phyloP scores from a whole-genome alignment of 2,113 vertebrate genomes.

The Condylura cristata region DNA sequence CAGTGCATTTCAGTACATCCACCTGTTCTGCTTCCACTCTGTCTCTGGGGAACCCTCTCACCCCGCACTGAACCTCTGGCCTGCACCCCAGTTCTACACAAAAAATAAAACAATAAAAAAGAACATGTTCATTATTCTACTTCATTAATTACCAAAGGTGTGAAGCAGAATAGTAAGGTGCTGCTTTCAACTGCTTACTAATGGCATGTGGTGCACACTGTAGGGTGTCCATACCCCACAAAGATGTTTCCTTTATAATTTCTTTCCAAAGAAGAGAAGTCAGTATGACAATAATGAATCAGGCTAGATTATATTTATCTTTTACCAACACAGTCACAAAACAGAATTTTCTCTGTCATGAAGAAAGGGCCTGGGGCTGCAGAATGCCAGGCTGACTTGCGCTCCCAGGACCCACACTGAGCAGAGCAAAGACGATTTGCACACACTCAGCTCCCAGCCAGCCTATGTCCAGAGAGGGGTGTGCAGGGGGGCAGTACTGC shows the following conservation, averaged over 20 bases:
- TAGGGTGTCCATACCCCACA: accelerated
- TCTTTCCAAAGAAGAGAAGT: neutral
- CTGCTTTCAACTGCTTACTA: too few species aligned
- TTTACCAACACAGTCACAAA: neutral
- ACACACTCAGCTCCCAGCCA: neutral
- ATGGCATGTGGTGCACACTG: neutral
- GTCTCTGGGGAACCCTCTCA: too few species aligned
- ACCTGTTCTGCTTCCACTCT: too few species aligned
- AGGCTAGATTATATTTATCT: neutral
- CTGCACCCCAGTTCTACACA: too few species aligned
- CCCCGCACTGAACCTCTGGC: too few species aligned
- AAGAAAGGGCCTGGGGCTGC: too few species aligned
- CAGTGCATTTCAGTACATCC: too few species aligned
- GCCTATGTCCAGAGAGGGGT: accelerated
- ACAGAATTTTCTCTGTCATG: neutral
- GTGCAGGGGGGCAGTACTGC: accelerated
- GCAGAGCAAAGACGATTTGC: neutral
- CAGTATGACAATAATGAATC: neutral
- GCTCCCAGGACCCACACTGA: too few species aligned
- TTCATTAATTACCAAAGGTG: neutral
- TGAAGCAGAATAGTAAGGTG: neutral
- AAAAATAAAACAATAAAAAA: neutral
- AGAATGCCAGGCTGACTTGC: neutral
- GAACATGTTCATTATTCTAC: neutral
- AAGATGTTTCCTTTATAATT: neutral